phyloP scores from a whole-genome alignment of 2,888 invertebrate species.

The Calliphora vomitoria region DNA sequence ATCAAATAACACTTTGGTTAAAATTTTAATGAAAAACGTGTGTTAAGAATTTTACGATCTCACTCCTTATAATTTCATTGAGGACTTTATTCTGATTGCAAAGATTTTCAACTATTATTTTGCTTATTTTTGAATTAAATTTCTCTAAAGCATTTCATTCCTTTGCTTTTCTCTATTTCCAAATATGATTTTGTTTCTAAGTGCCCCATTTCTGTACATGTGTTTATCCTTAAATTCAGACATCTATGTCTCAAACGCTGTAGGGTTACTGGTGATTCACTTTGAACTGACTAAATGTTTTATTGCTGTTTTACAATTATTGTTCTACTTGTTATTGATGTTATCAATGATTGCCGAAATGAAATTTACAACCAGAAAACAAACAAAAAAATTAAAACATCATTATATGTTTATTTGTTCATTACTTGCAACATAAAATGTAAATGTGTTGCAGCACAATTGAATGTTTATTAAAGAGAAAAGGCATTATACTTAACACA shows the following conservation, averaged over 20 bases:
- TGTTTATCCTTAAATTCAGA: not conserved
- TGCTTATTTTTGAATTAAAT: too few species aligned
- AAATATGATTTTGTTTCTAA: not conserved
- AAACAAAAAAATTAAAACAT: not conserved
- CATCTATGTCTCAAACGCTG: not conserved
- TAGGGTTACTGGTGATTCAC: not conserved
- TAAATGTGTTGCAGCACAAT: slow-evolving; percentile 55
- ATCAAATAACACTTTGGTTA: too few species aligned
- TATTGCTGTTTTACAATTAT: not conserved
- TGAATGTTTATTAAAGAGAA: slow-evolving; percentile 38
- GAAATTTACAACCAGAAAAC: slow-evolving; percentile 29
- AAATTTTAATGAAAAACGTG: too few species aligned
- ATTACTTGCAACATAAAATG: slow-evolving; percentile 60
- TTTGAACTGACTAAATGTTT: not conserved
- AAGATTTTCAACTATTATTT: too few species aligned
- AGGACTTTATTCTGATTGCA: too few species aligned
- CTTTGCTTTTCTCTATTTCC: too few species aligned
- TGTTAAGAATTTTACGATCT: too few species aligned
- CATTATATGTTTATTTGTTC: slow-evolving; percentile 27
- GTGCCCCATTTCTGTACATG: not conserved
- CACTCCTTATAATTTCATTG: too few species aligned
- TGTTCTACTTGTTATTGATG: not conserved
- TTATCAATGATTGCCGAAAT: slow-evolving; percentile 32
- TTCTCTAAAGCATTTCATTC: too few species aligned
- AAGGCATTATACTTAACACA: slow-evolving; percentile 8